phyloP scores from a whole-genome alignment of 2,888 invertebrate species.

The Lasioglossum lativentre region DNA sequence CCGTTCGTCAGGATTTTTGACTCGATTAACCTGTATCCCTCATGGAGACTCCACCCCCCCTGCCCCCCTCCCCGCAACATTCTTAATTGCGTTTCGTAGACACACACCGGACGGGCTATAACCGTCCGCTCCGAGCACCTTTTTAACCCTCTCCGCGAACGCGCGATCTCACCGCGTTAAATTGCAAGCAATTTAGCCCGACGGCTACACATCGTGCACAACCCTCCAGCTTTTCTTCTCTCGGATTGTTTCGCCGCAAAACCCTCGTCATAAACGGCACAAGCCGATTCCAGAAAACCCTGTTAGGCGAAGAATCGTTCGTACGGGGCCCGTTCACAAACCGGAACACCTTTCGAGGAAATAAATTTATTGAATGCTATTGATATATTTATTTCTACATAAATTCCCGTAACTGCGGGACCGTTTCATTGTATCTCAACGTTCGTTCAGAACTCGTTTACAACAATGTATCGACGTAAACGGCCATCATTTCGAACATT shows the following conservation, averaged over 20 bases:
- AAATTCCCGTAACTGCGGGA: too few relatives aligned
- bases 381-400: too few relatives aligned
- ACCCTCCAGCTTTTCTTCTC: not conserved
- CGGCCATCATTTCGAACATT: too few relatives aligned
- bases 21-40: conserved; percentile 32
- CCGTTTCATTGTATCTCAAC: too few relatives aligned
- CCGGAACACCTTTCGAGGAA: too few relatives aligned
- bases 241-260: not conserved
- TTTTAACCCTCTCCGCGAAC: not conserved
- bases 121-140: not conserved
- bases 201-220: not conserved
- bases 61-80: not conserved
- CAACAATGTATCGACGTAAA: too few relatives aligned
- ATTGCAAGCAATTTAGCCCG: conserved; percentile 1
- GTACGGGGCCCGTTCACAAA: too few relatives aligned
- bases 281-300: not conserved
- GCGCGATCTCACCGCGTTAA: not conserved
- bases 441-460: too few relatives aligned
- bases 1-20: conserved; percentile 31
- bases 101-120: not conserved
- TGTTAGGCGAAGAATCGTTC: too few relatives aligned
- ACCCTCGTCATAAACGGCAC: not conserved
- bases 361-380: too few relatives aligned
- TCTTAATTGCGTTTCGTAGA: conserved; percentile 3
- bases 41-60: not conserved